These are phyloP conservation scores for Dendrocincla tyrannina DNA, from an alignment of 2,797 vertebrate genomes.

Conservation along the genomic window DNA sequence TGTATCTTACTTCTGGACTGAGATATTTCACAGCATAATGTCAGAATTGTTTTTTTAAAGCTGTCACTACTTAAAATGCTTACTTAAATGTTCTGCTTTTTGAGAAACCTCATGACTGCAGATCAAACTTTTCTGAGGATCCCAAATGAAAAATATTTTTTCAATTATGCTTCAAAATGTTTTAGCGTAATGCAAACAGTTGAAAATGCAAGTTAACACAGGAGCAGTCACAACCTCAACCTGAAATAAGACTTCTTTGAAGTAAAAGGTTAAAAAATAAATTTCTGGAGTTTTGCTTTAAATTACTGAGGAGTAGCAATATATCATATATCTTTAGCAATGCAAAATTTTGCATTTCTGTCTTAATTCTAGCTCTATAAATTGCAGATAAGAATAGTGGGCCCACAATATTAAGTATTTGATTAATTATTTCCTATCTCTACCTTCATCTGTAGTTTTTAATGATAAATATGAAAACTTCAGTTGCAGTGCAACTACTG, in stretches of 20 bases:
- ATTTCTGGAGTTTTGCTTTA: not conserved
- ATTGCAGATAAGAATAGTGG: not conserved
- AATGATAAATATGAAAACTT: not conserved
- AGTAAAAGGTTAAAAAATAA: not conserved
- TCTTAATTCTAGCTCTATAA: not conserved
- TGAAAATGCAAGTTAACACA: not conserved
- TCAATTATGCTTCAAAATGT: not conserved
- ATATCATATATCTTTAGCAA: not conserved
- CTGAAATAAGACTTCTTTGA: not conserved
- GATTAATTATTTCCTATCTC: not conserved
- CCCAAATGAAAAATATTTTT: not conserved
- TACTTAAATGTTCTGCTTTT: not conserved
- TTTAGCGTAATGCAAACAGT: not conserved
- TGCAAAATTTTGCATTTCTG: not conserved
- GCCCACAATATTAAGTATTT: not conserved
- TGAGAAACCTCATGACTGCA: not conserved
- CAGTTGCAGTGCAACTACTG: not conserved
- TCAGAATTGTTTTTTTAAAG: slow-evolving; percentile 34
- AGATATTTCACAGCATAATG: slow-evolving; percentile 22
- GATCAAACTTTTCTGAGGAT: not conserved
- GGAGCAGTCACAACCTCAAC: not conserved
- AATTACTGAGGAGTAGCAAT: not conserved
- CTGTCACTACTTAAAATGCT: not conserved
- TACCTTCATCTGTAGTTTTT: not conserved
- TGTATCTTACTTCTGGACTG: not conserved